phyloP scores from a whole-genome alignment of 1,140 invertebrate species.

The Drosophila nigrodunni region DNA sequence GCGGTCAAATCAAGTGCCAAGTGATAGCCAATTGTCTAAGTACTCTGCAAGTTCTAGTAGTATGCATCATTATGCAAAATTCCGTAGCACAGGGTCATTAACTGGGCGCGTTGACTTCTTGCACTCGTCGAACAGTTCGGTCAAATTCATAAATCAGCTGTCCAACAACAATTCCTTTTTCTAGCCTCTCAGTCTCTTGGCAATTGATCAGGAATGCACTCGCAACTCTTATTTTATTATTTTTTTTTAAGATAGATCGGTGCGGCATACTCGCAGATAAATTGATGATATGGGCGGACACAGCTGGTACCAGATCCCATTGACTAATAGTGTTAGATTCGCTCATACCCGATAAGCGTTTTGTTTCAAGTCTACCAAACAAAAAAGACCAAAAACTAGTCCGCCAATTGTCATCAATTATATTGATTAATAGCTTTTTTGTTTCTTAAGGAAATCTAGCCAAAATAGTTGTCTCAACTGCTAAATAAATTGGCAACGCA shows the following conservation, averaged over 20 bases:
- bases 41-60: conserved; percentile 28
- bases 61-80: conserved; percentile 48
- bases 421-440: conserved; percentile 68
- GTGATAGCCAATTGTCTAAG: conserved; percentile 38
- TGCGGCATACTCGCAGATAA: conserved; percentile 54
- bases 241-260: conserved; percentile 38
- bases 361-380: conserved; percentile 52
- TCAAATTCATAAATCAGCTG: conserved; percentile 78
- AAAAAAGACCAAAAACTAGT: conserved; percentile 23
- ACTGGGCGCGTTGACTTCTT: conserved; percentile 63
- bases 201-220: conserved; percentile 71
- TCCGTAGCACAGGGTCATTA: conserved; percentile 69
- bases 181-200: background rate
- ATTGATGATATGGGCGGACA: conserved; percentile 73
- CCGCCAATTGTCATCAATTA: conserved; percentile 75
- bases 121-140: conserved; percentile 42
- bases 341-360: conserved; percentile 69
- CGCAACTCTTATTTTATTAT: conserved; percentile 3
- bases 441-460: conserved; percentile 29
- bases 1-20: conserved; percentile 44
- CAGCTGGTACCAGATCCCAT: conserved; percentile 56
- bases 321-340: conserved; percentile 81
- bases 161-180: conserved; percentile 10
- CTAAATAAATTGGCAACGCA: conserved; percentile 27
- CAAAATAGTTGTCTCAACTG: conserved; percentile 12